These are phyloP conservation scores for Oryzaephilus surinamensis DNA, from an alignment of 1,140 invertebrate species.

Conservation along the genomic window DNA sequence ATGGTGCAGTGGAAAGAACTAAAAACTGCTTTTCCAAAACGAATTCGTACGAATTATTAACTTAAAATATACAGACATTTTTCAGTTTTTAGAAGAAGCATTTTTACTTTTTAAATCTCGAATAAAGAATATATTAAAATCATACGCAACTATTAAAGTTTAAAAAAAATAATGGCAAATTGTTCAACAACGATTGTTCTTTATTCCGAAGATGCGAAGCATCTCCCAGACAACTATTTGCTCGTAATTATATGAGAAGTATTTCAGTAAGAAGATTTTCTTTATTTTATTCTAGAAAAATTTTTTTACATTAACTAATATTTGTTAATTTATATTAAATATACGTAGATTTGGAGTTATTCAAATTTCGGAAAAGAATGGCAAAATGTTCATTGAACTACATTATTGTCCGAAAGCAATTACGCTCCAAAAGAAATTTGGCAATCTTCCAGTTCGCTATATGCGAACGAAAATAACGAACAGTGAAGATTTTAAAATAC, in stretches of 20 bases:
- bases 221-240: not conserved
- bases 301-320: slow-evolving; percentile 10
- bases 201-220: slow-evolving; percentile 1
- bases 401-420: not conserved
- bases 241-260: not conserved
- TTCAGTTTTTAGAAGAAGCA: not conserved
- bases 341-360: not conserved
- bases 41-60: too few species aligned
- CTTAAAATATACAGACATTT: not conserved
- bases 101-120: slow-evolving; percentile 20
- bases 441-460: not conserved
- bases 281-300: slow-evolving; percentile 25
- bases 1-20: too few species aligned
- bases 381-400: not conserved
- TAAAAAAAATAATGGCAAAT: slow-evolving; percentile 16
- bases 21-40: not conserved
- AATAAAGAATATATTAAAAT: slow-evolving; percentile 16
- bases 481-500: not conserved
- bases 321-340: not conserved
- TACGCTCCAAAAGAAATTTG: not conserved
- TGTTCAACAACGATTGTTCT: not conserved
- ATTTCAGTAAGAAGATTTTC: slow-evolving; percentile 3
- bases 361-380: not conserved
- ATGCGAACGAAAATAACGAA: not conserved
- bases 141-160: slow-evolving; percentile 11